phyloP scores from a whole-genome alignment of 2,797 vertebrate species.

The Lutjanus campechanus region DNA sequence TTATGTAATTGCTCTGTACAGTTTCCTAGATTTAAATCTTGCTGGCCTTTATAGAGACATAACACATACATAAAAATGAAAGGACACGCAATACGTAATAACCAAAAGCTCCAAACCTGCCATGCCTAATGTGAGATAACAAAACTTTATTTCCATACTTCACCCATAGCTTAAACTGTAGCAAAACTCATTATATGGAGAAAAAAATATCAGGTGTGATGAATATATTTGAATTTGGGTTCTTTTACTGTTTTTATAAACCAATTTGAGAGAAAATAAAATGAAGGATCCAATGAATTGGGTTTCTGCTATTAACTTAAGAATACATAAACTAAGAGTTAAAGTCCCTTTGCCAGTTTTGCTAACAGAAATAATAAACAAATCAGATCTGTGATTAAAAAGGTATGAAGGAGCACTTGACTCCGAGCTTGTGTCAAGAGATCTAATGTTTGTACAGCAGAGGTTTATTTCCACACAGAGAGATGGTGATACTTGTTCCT shows the following conservation, averaged over 20 bases:
- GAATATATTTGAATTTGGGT: not conserved
- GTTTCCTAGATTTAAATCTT: not conserved
- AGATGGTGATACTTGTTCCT: not conserved
- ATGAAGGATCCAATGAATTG: not conserved
- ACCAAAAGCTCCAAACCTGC: not conserved
- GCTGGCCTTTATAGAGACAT: not conserved
- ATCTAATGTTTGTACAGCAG: not conserved
- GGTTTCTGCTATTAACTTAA: not conserved
- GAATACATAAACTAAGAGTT: not conserved
- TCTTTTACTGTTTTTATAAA: not conserved
- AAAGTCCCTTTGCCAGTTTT: not conserved
- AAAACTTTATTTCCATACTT: not conserved
- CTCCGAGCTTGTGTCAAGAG: not conserved
- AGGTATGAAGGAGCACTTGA: not conserved
- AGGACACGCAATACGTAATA: not conserved
- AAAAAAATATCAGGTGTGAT: not conserved
- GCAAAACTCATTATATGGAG: not conserved
- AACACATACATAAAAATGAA: not conserved
- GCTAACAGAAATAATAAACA: not conserved
- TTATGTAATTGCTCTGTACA: not conserved
- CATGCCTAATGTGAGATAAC: not conserved
- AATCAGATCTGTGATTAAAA: not conserved
- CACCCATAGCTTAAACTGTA: not conserved
- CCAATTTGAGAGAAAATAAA: not conserved
- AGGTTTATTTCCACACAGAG: not conserved